phyloP scores from a whole-genome alignment of 2,113 vertebrate species.

The Oryzias melastigma region DNA sequence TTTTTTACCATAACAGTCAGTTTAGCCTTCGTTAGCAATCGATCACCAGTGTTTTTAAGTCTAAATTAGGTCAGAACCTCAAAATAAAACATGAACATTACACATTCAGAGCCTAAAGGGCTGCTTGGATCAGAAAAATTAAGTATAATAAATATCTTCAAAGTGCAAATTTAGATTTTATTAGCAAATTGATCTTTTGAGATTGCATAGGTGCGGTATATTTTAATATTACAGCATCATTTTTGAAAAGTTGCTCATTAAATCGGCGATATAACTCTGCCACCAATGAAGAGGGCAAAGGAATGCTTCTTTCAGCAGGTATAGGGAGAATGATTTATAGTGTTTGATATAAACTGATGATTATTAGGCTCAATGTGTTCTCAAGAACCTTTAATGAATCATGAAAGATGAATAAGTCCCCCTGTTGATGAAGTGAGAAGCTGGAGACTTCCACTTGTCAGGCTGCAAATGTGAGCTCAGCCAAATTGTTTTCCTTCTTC shows the following conservation, averaged over 20 bases:
- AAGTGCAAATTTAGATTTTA: neutral
- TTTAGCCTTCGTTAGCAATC: too few species aligned
- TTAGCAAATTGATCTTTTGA: neutral
- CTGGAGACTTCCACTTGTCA: constrained; percentile 41
- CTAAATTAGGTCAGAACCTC: too few species aligned
- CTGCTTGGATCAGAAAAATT: too few species aligned
- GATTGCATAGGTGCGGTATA: neutral
- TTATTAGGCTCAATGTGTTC: constrained; percentile 21
- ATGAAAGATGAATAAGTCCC: constrained; percentile 29
- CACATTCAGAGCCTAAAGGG: too few species aligned
- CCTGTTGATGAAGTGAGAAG: constrained; percentile 33
- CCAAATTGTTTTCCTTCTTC: constrained; percentile 35
- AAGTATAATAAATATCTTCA: neutral
- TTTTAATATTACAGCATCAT: neutral
- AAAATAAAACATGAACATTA: too few species aligned
- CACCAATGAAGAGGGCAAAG: neutral
- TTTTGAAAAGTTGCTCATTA: too few species aligned
- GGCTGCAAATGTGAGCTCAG: constrained; percentile 31
- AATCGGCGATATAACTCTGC: too few species aligned
- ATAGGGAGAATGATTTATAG: neutral
- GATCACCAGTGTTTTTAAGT: too few species aligned
- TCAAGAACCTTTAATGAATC: constrained; percentile 28
- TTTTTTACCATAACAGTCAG: too few species aligned
- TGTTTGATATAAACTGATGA: constrained; percentile 32
- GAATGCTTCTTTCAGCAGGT: neutral